These are phyloP conservation scores for Pygoscelis antarcticus DNA, from an alignment of 2,113 vertebrate species.

Conservation along the genomic window DNA sequence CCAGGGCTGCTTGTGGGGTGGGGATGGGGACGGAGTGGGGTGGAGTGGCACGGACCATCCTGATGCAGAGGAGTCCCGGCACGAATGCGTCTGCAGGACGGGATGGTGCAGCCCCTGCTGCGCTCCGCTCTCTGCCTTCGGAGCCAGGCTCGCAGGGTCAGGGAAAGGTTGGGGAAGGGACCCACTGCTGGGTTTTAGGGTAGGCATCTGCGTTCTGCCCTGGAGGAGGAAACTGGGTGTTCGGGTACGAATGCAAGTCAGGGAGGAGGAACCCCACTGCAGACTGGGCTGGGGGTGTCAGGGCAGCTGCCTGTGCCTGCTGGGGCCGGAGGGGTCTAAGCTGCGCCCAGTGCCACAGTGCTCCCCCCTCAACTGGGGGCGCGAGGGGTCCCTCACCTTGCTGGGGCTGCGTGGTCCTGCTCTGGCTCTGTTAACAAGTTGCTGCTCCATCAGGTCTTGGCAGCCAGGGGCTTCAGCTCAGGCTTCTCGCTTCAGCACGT, in stretches of 20 bases:
- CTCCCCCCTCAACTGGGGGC: fast-evolving
- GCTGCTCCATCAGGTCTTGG: background rate
- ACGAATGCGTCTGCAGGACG: fast-evolving
- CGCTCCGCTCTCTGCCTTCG: background rate
- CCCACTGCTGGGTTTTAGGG: background rate
- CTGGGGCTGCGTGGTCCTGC: background rate
- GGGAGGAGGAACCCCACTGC: background rate
- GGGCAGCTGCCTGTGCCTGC: background rate
- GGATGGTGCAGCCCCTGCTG: background rate
- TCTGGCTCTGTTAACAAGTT: background rate
- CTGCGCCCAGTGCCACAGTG: fast-evolving
- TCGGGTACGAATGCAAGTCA: fast-evolving
- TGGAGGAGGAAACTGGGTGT: background rate
- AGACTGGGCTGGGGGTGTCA: background rate
- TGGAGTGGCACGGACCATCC: background rate
- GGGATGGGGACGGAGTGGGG: fast-evolving
- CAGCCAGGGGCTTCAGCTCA: background rate
- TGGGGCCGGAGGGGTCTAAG: background rate
- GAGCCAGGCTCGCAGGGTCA: fast-evolving
- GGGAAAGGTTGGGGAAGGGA: background rate
- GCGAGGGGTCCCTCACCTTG: background rate
- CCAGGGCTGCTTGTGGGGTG: background rate
- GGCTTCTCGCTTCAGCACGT: background rate
- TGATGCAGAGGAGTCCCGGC: background rate
- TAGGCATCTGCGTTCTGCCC: background rate